phyloP scores from a whole-genome alignment of 2,113 vertebrate genomes.

The Crotalus tigris region DNA sequence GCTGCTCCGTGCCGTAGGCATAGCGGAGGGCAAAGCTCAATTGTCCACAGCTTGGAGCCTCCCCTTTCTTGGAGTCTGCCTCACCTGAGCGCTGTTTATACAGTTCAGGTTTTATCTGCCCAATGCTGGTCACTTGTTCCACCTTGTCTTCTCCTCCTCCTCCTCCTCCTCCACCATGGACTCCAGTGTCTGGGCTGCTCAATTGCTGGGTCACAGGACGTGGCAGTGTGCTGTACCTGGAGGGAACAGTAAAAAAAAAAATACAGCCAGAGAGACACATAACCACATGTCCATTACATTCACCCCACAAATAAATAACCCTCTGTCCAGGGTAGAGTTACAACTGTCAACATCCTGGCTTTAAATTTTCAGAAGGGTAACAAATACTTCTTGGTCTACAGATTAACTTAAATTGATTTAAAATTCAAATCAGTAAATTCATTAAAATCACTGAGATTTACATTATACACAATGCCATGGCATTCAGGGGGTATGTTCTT shows the following conservation, averaged over 20 bases:
- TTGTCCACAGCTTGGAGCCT: slow-evolving; percentile 78
- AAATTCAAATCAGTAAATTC: background rate
- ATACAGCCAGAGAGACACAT: background rate
- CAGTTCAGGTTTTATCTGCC: slow-evolving; percentile 90
- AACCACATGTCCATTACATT: background rate
- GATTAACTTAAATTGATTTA: background rate
- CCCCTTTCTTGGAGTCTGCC: slow-evolving; percentile 73
- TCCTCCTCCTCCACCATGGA: slow-evolving; percentile 42
- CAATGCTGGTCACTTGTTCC: slow-evolving; percentile 88
- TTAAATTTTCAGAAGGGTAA: background rate
- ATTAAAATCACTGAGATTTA: background rate
- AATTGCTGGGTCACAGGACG: slow-evolving; percentile 76
- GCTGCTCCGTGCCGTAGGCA: slow-evolving; percentile 88
- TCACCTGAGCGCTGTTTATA: slow-evolving; percentile 81
- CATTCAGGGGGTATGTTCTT: background rate
- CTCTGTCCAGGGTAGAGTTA: background rate
- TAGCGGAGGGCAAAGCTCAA: slow-evolving; percentile 90
- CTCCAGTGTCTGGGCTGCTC: slow-evolving; percentile 71
- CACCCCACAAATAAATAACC: too few species aligned
- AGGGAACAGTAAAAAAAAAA: background rate
- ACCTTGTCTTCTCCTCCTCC: slow-evolving; percentile 68
- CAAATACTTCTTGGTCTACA: background rate
- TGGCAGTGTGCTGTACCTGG: slow-evolving; percentile 67
- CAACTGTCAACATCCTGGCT: background rate
- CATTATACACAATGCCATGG: background rate